Conservation (phyloP, 2,113 vertebrate species). For the Herpetotheres cachinnans region DNA sequence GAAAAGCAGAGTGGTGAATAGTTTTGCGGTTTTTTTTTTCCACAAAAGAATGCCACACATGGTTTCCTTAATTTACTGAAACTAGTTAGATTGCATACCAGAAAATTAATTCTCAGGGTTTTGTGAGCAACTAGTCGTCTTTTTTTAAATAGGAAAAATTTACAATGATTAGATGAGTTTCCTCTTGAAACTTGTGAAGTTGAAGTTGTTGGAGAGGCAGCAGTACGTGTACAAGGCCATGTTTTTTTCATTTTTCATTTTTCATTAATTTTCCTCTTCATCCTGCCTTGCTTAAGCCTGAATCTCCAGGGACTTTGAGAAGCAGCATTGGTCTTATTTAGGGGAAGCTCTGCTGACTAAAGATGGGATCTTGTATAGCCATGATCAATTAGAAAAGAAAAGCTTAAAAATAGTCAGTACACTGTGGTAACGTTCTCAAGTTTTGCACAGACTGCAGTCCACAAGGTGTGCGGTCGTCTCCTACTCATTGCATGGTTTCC, state of each 20-base stretch:
- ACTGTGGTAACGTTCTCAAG: neutral
- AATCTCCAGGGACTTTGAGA: neutral
- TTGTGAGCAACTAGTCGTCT: neutral
- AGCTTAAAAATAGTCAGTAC: neutral
- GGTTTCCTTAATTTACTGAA: conserved; percentile 30
- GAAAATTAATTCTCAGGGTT: neutral
- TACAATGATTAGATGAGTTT: neutral
- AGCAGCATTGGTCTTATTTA: neutral
- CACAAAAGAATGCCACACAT: neutral
- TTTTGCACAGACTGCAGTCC: neutral
- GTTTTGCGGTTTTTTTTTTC: neutral
- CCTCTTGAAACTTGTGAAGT: neutral
- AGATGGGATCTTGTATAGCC: neutral
- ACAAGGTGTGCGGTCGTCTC: neutral
- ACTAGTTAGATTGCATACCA: neutral
- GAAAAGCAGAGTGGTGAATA: neutral
- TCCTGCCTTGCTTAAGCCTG: neutral
- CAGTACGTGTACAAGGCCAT: neutral
- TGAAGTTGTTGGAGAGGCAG: neutral
- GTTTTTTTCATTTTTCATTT: neutral
- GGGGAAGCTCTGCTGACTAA: neutral
- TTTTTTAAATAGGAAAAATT: neutral
- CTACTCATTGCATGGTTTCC: neutral
- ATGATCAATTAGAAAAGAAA: neutral
- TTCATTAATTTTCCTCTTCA: neutral